Evolutionary conservation across 2,797 vertebrate species (phyloP), one percentile per base, ranked within the genome.

Genomic region (Sternotherus odoratus): DNA sequence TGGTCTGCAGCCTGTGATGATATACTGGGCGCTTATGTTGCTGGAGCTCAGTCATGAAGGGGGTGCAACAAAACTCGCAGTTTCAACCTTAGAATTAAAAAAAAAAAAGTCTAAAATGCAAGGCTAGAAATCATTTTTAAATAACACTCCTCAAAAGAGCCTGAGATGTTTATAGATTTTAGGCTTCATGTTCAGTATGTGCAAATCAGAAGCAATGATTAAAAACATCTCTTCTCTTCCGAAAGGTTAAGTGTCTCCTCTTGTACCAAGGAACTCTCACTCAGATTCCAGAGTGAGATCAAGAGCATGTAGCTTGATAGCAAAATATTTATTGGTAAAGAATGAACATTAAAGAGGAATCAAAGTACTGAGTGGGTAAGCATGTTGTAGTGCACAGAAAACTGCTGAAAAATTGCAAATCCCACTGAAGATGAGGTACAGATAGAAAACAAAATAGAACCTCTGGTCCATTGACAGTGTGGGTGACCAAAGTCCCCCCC

Each of bases 221-320:
- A 95, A 97, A 97, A 97, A 43, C 69, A 79, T 66, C 89, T 84
- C 46, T 36, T 78, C 95, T 96, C 93, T 92, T 90, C 72, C 86
- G 60, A 97, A 97, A 94, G 92, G 87, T 95, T 91, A 96, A 97
- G 90, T 95, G 86, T 94, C 94, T 97, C 96, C 82, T 95, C 87
- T 96, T 85, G 48, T 87, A 96, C 86, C 92, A 96, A 97, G 92
- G 85, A 96, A 92, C 83, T 86, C 80, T 88, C 93, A 57, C 90
- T 94, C 93, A 12, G 95, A 87, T 90, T 91, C 82, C 54, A 81
- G 91, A 95, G 91, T 81, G 77, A 94, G 78, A 96, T 97, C 95
- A 95, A 97, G 94, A 96, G 95, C 63, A 4, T 39, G 88, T 26
- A 93, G 86, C 60, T 95, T 87, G 96, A 95, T 87, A 94, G 92